Conservation (phyloP, 2,797 vertebrate genomes). For the Microtus californicus region DNA sequence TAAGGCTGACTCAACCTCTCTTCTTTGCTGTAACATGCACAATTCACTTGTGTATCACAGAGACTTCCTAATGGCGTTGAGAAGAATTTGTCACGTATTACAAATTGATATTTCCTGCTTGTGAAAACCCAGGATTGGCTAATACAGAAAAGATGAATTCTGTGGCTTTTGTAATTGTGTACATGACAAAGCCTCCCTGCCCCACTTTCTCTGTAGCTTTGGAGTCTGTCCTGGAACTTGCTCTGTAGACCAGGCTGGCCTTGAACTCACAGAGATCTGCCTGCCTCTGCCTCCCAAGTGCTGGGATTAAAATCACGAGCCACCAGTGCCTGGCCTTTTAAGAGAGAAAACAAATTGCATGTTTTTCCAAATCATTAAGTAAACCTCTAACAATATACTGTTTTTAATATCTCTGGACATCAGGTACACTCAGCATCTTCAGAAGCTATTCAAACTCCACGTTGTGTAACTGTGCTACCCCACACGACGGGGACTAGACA, state of each 20-base stretch:
- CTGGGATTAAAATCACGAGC: no score
- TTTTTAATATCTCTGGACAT: background rate
- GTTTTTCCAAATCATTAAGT: constrained; percentile 22
- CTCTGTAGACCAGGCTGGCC: no score
- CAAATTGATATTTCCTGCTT: background rate
- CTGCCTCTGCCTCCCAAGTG: no score
- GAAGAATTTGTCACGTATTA: background rate
- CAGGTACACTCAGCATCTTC: background rate
- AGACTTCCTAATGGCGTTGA: background rate
- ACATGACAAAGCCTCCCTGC: background rate
- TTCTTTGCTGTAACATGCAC: background rate
- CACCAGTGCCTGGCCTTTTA: background rate
- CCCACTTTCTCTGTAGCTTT: no score
- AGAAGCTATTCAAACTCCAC: background rate
- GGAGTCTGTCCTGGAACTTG: no score
- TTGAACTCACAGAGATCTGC: no score
- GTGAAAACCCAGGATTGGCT: background rate
- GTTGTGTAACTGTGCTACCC: background rate
- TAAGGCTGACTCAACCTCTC: constrained; percentile 10
- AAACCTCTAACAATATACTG: background rate
- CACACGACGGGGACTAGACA: background rate
- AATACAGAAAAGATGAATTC: background rate
- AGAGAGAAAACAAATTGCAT: background rate
- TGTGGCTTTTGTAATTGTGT: background rate
- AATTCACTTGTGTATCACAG: background rate